Base-by-base conservation (phyloP, 2,888 invertebrate genomes). In the Tholera decimalis region DNA sequence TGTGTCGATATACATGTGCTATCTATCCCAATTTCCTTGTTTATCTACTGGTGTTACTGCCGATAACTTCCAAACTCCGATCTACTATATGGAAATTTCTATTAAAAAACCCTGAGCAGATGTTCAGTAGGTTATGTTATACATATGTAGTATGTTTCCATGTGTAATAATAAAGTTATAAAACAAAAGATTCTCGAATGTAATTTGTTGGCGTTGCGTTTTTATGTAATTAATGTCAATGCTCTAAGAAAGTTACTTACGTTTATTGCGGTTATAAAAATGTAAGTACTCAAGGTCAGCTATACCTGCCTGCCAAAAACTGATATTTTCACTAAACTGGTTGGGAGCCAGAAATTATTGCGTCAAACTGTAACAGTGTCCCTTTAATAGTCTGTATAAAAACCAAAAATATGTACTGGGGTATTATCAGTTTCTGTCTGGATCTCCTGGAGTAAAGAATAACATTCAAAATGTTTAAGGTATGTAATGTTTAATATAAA, bases 391-490 rank as follows among this genome's bases (percentile, higher is more conserved):
- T 26, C 1, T 28, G 39, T 73, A 79, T 79, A 76, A 64, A 78
- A 78, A 47, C 46, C 9, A 59, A 57, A 53, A 64, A 18, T n/a
- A 28, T 50, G 2, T 2, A 33, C 39, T 41, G 15, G 1, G 0
- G 9, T 2, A 46, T 53, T 79, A 76, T 73, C 64, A 79, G 56
- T 79, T 24, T 49, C 39, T 20, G 8, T 37, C 43, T 15, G 30
- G 28, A 46, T 55, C 24, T 67, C 20, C 13, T 43, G 28, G 2
- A 50, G 56, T 57, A 33, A 49, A 61, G 15, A 50, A 41, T 22
- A 18, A 20, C 3, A 24, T n/a, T n/a, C 0, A 74, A 57, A 83
- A 74, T 88, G 72, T 60, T 35, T 6, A 73, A 72, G 56, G 72
- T 72, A 64, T 2, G n/a, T 9, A 20, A 18, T 41, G 9, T 41